Percentiles rank a stretch among this genome's conserved stretches.
Conservation (phyloP, 2,113 vertebrate genomes). For the Antechinus flavipes region DNA sequence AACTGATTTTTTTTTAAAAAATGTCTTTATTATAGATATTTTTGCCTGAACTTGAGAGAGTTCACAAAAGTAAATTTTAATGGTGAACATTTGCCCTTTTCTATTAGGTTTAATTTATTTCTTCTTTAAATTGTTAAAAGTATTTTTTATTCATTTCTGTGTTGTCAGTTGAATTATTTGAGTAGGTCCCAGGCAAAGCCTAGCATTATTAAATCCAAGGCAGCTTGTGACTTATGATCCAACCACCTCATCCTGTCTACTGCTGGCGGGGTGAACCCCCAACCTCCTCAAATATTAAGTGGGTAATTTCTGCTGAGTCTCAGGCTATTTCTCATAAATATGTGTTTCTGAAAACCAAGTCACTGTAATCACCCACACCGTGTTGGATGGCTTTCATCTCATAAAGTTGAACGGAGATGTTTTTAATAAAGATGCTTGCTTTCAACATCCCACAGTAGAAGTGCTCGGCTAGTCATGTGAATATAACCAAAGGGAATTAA, state of each 20-base stretch:
- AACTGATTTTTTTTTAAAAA: slow-evolving; percentile 28
- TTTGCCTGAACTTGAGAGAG: slow-evolving; percentile 61
- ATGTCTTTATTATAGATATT: slow-evolving; percentile 45
- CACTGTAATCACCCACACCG: slow-evolving; percentile 42
- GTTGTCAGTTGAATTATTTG: slow-evolving; percentile 55
- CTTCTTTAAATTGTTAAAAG: slow-evolving; percentile 60
- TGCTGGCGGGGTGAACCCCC: slow-evolving; percentile 66
- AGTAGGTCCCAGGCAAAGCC: slow-evolving; percentile 53
- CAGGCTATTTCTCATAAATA: slow-evolving; percentile 73
- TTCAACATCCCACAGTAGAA: slow-evolving; percentile 7
- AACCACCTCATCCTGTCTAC: slow-evolving; percentile 44
- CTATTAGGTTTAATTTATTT: slow-evolving; percentile 70
- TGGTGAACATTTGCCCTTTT: slow-evolving; percentile 52
- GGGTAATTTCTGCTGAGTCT: slow-evolving; percentile 55
- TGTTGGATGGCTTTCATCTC: slow-evolving; percentile 58
- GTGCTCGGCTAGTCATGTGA: slow-evolving; percentile 39
- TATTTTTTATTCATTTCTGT: slow-evolving; percentile 64
- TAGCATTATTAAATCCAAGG: slow-evolving; percentile 69
- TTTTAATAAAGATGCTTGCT: slow-evolving; percentile 60
- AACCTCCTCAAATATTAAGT: slow-evolving; percentile 75
- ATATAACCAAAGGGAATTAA: slow-evolving; percentile 59
- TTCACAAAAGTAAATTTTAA: slow-evolving; percentile 67
- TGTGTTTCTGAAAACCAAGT: slow-evolving; percentile 49
- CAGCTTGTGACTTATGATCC: slow-evolving; percentile 64
- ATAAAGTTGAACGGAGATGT: slow-evolving; percentile 58